These are phyloP conservation scores for Triplophysa tibetana DNA, from an alignment of 2,113 vertebrate species.

Conservation along the genomic window DNA sequence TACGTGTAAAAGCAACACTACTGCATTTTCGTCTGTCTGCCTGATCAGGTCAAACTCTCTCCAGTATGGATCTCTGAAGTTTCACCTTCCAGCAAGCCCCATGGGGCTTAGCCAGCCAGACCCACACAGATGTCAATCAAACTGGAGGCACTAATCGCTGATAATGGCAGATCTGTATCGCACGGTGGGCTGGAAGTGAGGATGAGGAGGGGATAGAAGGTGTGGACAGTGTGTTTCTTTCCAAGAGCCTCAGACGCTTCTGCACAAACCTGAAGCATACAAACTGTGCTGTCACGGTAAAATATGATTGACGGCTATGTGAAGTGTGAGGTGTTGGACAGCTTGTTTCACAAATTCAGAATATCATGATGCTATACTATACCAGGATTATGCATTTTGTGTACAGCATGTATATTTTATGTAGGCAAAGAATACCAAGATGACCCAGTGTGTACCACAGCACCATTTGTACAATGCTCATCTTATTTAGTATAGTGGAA, in stretches of 20 bases:
- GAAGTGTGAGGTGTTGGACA: constrained; percentile 1
- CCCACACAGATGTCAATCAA: constrained; percentile 36
- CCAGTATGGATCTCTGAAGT: constrained; percentile 15
- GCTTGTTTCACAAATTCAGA: too few species aligned
- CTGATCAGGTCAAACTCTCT: constrained; percentile 9
- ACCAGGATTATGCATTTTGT: too few species aligned
- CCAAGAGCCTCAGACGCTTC: neutral
- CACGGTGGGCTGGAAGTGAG: neutral
- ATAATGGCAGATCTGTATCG: constrained; percentile 42
- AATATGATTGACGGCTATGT: neutral
- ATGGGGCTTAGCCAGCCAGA: constrained; percentile 29
- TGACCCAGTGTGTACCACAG: too few species aligned
- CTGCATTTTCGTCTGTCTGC: neutral
- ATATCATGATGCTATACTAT: too few species aligned
- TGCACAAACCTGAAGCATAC: neutral
- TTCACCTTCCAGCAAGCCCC: constrained; percentile 24
- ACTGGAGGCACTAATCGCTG: constrained; percentile 28
- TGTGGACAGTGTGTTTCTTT: neutral
- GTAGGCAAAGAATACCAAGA: too few species aligned
- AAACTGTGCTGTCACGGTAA: neutral
- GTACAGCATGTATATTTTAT: too few species aligned
- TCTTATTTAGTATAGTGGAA: too few species aligned
- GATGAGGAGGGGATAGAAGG: neutral
- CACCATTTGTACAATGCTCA: too few species aligned
- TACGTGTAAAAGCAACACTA: neutral